Conservation (phyloP, 2,888 invertebrate genomes). For the Mycogona germanica region DNA sequence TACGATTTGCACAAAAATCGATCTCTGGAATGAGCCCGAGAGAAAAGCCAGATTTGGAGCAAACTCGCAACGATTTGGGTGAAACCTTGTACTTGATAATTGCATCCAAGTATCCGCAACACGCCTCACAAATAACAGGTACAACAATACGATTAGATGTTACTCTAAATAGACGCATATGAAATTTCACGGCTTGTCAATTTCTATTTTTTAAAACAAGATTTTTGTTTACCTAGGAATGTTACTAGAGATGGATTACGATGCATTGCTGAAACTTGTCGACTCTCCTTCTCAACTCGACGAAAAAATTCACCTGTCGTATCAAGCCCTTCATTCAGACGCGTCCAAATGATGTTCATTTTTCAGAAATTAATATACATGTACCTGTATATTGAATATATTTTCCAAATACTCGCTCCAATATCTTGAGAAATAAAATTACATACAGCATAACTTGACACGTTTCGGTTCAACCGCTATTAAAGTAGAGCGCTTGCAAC, state of each 20-base stretch:
- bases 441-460: too few species aligned
- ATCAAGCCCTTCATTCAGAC: not conserved
- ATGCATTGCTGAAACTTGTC: not conserved
- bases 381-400: too few species aligned
- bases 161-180: too few species aligned
- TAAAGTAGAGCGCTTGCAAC: too few species aligned
- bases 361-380: not conserved
- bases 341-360: not conserved
- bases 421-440: too few species aligned
- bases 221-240: not conserved
- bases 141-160: not conserved
- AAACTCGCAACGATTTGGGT: not conserved
- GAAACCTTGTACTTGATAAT: not conserved
- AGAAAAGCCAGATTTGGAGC: not conserved
- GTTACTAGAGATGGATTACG: not conserved
- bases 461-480: too few species aligned
- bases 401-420: too few species aligned
- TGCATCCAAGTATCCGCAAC: not conserved
- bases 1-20: not conserved
- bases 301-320: not conserved
- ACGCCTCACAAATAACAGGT: not conserved
- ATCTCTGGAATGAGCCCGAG: not conserved
- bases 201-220: too few species aligned
- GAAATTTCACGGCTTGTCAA: too few species aligned
- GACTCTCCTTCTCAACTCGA: not conserved